These are phyloP conservation scores for Sepioteuthis lessoniana DNA, from an alignment of 2,888 invertebrate genomes.

Conservation along the genomic window DNA sequence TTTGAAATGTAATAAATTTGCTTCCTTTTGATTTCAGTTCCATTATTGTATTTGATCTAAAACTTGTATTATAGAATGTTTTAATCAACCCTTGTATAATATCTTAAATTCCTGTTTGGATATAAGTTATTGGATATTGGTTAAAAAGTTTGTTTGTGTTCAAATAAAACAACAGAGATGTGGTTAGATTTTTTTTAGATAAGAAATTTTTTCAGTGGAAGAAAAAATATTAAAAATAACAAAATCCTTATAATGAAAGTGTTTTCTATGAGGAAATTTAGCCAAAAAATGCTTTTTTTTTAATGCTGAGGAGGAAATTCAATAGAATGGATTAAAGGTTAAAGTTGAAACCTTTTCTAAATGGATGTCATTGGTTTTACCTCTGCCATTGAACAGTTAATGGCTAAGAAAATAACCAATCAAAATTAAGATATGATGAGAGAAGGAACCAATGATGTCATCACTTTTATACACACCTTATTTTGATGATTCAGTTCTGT, in stretches of 20 bases:
- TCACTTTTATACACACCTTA: neutral
- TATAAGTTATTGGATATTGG: too few species aligned
- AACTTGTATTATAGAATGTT: too few species aligned
- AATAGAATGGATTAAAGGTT: neutral
- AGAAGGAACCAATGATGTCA: neutral
- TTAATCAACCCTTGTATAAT: too few species aligned
- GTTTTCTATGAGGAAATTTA: neutral
- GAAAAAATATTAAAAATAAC: neutral
- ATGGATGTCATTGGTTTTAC: neutral
- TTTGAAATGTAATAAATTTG: too few species aligned
- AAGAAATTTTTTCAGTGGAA: too few species aligned
- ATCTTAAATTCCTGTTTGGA: too few species aligned
- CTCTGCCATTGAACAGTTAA: neutral
- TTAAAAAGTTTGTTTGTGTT: too few species aligned
- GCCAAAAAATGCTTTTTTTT: neutral
- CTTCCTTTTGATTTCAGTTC: too few species aligned
- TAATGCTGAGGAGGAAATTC: neutral
- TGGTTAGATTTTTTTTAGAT: too few species aligned
- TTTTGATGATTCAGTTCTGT: too few species aligned
- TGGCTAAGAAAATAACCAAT: neutral
- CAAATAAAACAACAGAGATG: too few species aligned
- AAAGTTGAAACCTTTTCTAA: neutral
- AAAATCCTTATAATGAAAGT: neutral
- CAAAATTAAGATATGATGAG: neutral
- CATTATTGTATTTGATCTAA: too few species aligned